Base-by-base conservation (phyloP, 2,888 invertebrate species). In the Ichneumoninae sp. region DNA sequence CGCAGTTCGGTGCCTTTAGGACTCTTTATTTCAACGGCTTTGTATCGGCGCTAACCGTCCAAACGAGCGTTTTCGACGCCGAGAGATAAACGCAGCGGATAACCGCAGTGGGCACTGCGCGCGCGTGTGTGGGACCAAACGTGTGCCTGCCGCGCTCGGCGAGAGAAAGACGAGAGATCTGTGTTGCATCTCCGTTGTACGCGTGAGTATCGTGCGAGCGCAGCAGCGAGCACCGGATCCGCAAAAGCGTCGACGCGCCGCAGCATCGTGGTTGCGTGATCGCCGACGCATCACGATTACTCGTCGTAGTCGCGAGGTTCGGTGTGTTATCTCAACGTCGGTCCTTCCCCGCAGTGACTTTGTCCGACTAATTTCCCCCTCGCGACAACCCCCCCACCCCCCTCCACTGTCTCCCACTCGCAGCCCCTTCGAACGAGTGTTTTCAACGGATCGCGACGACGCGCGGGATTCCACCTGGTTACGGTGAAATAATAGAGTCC, bases 211-310 rank as follows among this genome's bases (percentile, higher is more conserved):
- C 40, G 54, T 50, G 33, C 78, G 63, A 30, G 57, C 57, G 60
- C 54, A 74, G 74, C 57, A 69, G 77, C 81, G 50, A 66, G 75
- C 68, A 22, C 71, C 57, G 74, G 75, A 75, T 60, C 26, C 30
- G 74, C 60, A n/a, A 63, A 74, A 83, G 76, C 73, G 77, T 73
- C 83, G 75, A 74, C 78, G 76, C 69, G 74, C 68, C 80, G 83
- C 70, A 78, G 83, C 78, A 85, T 83, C 85, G 85, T 83, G 80
- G 68, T 85, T 81, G 85, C 85, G 85, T 83, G 83, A 83, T 81
- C 78, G 76, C 57, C 78, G 79, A 75, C 78, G 71, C 79, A 75
- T 73, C 83, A 22, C 75, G 76, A 81, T 71, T n/a, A 10, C 8
- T 40, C 47, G 22, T 52, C 52, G 60, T 60, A 2, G 54, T 54